A percentile compares a stretch with the other conserved stretches of the same genome.
These are phyloP conservation scores for Manduca sexta DNA, from an alignment of 1,140 invertebrate genomes.

Conservation along the genomic window DNA sequence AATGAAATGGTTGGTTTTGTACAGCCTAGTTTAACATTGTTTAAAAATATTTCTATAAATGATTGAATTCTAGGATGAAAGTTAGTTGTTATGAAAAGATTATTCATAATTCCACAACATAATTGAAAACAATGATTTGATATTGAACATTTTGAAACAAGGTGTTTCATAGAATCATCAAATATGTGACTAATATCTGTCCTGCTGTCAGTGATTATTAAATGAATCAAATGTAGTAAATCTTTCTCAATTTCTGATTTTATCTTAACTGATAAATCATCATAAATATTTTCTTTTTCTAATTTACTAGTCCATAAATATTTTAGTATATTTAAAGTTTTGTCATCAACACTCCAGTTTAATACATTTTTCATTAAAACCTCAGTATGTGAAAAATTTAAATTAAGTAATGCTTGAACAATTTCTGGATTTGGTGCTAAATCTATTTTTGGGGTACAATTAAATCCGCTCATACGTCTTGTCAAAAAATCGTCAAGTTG, in stretches of 20 bases:
- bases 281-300: conserved; percentile 7
- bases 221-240: conserved; percentile 28
- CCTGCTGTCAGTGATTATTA: conserved; percentile 20
- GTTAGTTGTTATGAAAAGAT: conserved; percentile 40
- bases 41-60: conserved; percentile 39
- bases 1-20: conserved; percentile 18
- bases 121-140: conserved; percentile 52
- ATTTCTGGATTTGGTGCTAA: conserved; percentile 39
- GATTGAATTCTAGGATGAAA: conserved; percentile 32
- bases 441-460: conserved; percentile 16
- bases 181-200: conserved; percentile 24
- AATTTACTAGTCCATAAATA: conserved; percentile 14
- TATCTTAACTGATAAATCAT: conserved; percentile 46
- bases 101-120: conserved; percentile 41
- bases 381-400: conserved; percentile 27
- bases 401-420: conserved; percentile 47
- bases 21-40: conserved; percentile 28
- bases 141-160: conserved; percentile 31
- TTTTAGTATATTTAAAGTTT: conserved; percentile 26
- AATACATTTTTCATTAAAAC: conserved; percentile 32
- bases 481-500: conserved; percentile 44
- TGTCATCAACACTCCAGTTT: conserved; percentile 35
- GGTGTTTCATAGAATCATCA: conserved; percentile 17
- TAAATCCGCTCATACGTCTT: conserved; percentile 28
- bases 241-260: conserved; percentile 45